phyloP scores from a whole-genome alignment of 2,888 invertebrate species.

The Drosophila antonietae region DNA sequence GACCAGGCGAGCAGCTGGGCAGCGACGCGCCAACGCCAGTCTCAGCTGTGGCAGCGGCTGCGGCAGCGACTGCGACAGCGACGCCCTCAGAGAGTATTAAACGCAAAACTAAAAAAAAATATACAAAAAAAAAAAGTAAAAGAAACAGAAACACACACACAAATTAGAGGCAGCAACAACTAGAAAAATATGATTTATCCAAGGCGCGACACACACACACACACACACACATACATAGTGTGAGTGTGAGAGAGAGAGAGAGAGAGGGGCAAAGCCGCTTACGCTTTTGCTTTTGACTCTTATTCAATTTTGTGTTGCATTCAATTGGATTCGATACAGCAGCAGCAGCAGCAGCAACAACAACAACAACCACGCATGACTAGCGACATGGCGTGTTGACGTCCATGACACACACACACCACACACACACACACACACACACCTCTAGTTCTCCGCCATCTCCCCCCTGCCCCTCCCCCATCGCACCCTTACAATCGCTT shows the following conservation, averaged over 20 bases:
- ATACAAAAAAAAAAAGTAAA: constrained; percentile 24
- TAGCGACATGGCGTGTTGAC: constrained; percentile 31
- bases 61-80: constrained; percentile 26
- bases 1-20: constrained; percentile 41
- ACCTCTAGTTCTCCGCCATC: neutral
- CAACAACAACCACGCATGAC: constrained; percentile 36
- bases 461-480: neutral
- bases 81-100: constrained; percentile 76
- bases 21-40: constrained; percentile 57
- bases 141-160: neutral
- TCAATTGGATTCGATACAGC: constrained; percentile 69
- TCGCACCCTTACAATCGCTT: neutral
- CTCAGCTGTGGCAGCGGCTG: constrained; percentile 28
- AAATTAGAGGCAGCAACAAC: constrained; percentile 63
- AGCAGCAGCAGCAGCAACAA: constrained; percentile 29
- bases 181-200: constrained; percentile 68
- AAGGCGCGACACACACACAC: constrained; percentile 41
- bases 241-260: neutral
- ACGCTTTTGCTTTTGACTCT: constrained; percentile 75
- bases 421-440: neutral
- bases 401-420: constrained; percentile 13
- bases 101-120: constrained; percentile 60
- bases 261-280: constrained; percentile 63
- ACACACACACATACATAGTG: neutral
- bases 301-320: constrained; percentile 77